Percentiles rank a stretch among this genome's conserved stretches.
phyloP scores from a whole-genome alignment of 2,113 vertebrate species.

The Lagenorhynchus albirostris region DNA sequence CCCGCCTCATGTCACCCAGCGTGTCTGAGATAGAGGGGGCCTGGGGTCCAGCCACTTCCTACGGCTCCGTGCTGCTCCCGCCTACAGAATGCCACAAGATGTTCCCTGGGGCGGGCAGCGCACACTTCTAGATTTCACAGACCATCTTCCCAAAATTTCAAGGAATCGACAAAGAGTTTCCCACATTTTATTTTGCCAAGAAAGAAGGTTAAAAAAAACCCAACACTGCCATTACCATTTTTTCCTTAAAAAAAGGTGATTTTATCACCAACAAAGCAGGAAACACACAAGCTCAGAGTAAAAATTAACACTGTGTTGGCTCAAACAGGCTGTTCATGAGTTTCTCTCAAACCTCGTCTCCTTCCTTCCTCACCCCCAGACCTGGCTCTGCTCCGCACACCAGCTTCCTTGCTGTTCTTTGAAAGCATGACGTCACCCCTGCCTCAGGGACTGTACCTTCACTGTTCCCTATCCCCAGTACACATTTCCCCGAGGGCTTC shows the following conservation, averaged over 20 bases:
- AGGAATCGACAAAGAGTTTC: slow-evolving; percentile 26
- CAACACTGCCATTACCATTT: not conserved
- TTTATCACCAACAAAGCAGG: not conserved
- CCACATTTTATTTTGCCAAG: slow-evolving; percentile 51
- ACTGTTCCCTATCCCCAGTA: not conserved
- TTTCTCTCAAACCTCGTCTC: not conserved
- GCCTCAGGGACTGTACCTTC: not conserved
- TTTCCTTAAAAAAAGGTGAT: not conserved
- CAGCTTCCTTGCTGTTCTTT: not conserved
- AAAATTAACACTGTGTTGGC: not conserved
- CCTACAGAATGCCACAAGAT: slow-evolving; percentile 43
- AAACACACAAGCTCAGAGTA: not conserved
- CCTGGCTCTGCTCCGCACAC: fast-evolving
- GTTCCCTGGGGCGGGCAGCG: not conserved
- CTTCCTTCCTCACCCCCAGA: fast-evolving
- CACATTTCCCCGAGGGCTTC: not conserved
- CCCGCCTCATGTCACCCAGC: not conserved
- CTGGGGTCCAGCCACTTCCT: not conserved
- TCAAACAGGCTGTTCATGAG: fast-evolving
- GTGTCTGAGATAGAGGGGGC: not conserved
- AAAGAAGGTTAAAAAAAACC: not conserved
- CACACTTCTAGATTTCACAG: not conserved
- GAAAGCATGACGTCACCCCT: no score
- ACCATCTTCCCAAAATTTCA: not conserved
- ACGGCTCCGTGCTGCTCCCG: fast-evolving